Conservation (phyloP, 1,140 invertebrate genomes). For the Wasmannia auropunctata region DNA sequence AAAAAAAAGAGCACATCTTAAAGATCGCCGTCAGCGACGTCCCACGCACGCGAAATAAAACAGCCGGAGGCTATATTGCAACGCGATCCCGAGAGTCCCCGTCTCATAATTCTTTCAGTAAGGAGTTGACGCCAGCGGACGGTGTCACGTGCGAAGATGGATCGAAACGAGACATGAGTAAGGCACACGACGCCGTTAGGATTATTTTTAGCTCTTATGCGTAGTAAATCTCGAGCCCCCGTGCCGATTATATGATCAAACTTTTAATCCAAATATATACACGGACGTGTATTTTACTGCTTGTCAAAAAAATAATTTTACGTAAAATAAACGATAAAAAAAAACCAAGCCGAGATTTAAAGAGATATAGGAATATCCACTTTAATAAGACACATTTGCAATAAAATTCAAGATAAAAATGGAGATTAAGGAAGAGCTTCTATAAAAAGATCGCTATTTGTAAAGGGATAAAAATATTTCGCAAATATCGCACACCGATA, state of each 20-base stretch:
- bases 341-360: background rate
- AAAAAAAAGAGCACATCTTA: conserved; percentile 10
- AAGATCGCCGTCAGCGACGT: conserved; percentile 22
- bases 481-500: background rate
- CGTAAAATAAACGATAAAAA: background rate
- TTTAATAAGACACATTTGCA: background rate
- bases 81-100: conserved; percentile 27
- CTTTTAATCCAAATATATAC: background rate
- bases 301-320: background rate
- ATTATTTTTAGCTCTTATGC: conserved; percentile 61
- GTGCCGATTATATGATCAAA: conserved; percentile 15
- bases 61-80: conserved; percentile 23
- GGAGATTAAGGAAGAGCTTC: background rate
- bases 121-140: conserved; percentile 19
- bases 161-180: conserved; percentile 58
- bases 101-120: conserved; percentile 42
- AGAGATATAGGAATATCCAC: background rate
- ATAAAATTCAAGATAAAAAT: background rate
- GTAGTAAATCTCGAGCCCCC: conserved; percentile 5
- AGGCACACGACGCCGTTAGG: conserved; percentile 17
- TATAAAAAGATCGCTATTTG: background rate
- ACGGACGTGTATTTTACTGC: too few relatives aligned
- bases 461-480: background rate
- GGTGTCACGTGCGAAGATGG: conserved; percentile 31
- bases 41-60: conserved; percentile 58